Percentiles rank a stretch among this genome's conserved stretches.
Conservation (phyloP, 2,888 invertebrate genomes). For the Perdita meconis region DNA sequence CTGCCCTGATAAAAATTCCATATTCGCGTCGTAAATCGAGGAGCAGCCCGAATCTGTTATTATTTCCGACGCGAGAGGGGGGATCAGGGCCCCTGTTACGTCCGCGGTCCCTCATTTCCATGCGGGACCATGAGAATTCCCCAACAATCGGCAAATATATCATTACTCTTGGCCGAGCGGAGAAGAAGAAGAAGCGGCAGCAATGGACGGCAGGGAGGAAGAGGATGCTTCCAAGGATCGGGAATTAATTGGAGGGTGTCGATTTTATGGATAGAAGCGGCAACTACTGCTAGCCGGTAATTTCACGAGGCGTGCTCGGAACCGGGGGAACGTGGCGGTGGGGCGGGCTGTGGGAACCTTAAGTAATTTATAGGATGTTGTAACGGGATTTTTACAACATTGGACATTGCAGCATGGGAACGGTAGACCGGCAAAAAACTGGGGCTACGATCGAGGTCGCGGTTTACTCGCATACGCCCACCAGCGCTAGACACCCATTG, state of each 20-base stretch:
- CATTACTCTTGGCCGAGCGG: slow-evolving; percentile 48
- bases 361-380: slow-evolving; percentile 79
- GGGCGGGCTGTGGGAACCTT: slow-evolving; percentile 75
- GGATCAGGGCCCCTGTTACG: slow-evolving; percentile 28
- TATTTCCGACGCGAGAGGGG: slow-evolving; percentile 14
- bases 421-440: slow-evolving; percentile 77
- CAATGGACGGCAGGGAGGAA: slow-evolving; percentile 4
- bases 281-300: slow-evolving; percentile 61
- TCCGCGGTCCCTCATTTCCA: slow-evolving; percentile 50
- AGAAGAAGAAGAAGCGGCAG: too few species aligned
- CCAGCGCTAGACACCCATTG: slow-evolving; percentile 73
- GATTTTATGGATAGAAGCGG: slow-evolving; percentile 61
- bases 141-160: slow-evolving; percentile 61
- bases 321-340: slow-evolving; percentile 27
- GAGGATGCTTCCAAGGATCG: slow-evolving; percentile 42
- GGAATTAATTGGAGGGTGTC: slow-evolving; percentile 61
- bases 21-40: slow-evolving; percentile 31
- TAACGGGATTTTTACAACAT: slow-evolving; percentile 77
- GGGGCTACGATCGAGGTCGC: slow-evolving; percentile 77
- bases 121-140: slow-evolving; percentile 59
- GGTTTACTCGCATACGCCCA: slow-evolving; percentile 76
- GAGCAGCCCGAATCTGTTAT: slow-evolving; percentile 35
- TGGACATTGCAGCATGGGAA: slow-evolving; percentile 78
- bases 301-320: slow-evolving; percentile 57
- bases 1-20: neutral